Conservation (phyloP, 2,888 invertebrate species). For the Hymenopus coronatus region DNA sequence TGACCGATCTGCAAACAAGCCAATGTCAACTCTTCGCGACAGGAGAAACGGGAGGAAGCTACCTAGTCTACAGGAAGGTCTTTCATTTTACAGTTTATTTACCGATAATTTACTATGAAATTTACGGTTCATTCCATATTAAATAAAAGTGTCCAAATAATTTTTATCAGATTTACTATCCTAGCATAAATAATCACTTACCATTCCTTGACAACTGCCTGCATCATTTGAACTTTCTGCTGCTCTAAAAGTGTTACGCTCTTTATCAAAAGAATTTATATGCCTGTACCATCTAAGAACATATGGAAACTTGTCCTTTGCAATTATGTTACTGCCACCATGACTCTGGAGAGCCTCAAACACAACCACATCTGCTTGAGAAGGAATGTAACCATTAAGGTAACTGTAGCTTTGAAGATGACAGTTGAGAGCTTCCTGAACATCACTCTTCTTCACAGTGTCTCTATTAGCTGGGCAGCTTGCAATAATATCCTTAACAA, state of each 20-base stretch:
- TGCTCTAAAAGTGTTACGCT: not conserved
- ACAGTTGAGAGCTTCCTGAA: slow-evolving; percentile 42
- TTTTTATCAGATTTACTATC: too few species aligned
- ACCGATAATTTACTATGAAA: too few species aligned
- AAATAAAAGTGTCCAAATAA: too few species aligned
- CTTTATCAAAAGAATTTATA: slow-evolving; percentile 42
- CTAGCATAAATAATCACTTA: not conserved
- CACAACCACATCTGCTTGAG: slow-evolving; percentile 46
- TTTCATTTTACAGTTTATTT: too few species aligned
- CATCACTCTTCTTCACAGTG: not conserved
- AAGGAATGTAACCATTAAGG: slow-evolving; percentile 47
- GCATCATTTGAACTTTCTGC: not conserved
- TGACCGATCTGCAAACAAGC: too few species aligned
- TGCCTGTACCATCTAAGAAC: slow-evolving; percentile 49
- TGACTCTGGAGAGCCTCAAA: slow-evolving; percentile 38
- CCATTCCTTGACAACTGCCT: slow-evolving; percentile 37
- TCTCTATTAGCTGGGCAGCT: not conserved
- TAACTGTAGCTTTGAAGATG: slow-evolving; percentile 48
- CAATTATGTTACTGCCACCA: slow-evolving; percentile 5
- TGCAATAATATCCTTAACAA: slow-evolving; percentile 6
- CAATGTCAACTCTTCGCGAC: too few species aligned
- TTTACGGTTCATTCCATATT: too few species aligned
- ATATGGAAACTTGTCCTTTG: slow-evolving; percentile 41
- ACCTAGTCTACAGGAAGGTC: too few species aligned
- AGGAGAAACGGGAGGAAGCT: too few species aligned